Evolutionary conservation across 2,113 vertebrate species (phyloP).

Genomic region (Anguilla japonica): DNA sequence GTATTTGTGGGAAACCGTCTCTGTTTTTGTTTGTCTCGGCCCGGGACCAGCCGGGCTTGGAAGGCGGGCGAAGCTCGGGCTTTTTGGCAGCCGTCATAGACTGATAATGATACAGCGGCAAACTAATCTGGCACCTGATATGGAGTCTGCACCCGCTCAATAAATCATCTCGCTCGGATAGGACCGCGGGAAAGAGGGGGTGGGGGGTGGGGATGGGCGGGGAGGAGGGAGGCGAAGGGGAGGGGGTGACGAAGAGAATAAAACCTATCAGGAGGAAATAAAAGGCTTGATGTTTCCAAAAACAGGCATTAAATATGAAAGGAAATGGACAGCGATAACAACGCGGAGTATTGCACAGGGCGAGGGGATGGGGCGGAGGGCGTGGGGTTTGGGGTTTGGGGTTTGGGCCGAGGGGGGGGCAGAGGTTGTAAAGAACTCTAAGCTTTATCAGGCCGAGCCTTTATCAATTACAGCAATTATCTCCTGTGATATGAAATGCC

Average conservation of each 20-base stretch:
- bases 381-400: no score
- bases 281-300: neutral
- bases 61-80: conserved; percentile 44
- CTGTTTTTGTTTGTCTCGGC: neutral
- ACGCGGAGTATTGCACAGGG: neutral
- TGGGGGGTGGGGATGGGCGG: conserved; percentile 35
- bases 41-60: neutral
- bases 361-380: neutral
- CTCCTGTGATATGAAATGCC: neutral
- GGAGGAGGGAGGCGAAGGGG: conserved; percentile 23
- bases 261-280: neutral
- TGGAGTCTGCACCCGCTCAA: conserved; percentile 67
- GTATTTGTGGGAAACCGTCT: neutral
- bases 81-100: conserved; percentile 49
- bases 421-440: neutral
- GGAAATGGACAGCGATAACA: neutral
- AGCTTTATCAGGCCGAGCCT: neutral
- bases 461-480: conserved; percentile 14
- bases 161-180: conserved; percentile 67
- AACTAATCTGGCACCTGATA: conserved; percentile 69
- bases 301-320: neutral
- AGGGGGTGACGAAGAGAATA: neutral
- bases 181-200: conserved; percentile 43
- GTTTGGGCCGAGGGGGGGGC: no score
- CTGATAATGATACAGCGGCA: conserved; percentile 67